Percentiles rank a stretch among this genome's conserved stretches.
Conservation (phyloP, 2,888 invertebrate species). For the Drosophila mimica region DNA sequence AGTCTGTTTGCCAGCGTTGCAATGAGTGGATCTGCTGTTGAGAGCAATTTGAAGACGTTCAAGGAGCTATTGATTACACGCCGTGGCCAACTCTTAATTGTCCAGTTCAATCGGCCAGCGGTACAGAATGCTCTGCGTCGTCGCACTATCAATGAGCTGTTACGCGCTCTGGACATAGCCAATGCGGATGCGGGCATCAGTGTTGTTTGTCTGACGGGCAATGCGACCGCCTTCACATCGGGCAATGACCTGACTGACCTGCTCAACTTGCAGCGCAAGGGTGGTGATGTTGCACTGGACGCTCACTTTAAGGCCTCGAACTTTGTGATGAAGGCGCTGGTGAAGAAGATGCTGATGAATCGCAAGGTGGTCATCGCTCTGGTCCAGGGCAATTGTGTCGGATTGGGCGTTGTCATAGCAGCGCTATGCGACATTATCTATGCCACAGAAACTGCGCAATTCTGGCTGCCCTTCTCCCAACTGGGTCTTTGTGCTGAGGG, state of each 20-base stretch:
- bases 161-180: constrained; percentile 89
- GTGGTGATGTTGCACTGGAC: constrained; percentile 60
- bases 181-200: constrained; percentile 88
- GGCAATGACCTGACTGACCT: constrained; percentile 68
- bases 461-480: constrained; percentile 94
- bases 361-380: constrained; percentile 95
- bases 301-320: constrained; percentile 77
- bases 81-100: constrained; percentile 86
- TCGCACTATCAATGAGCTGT: constrained; percentile 89
- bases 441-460: constrained; percentile 92
- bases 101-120: constrained; percentile 90
- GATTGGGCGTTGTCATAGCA: constrained; percentile 91
- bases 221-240: constrained; percentile 64
- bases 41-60: constrained; percentile 40
- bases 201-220: constrained; percentile 90
- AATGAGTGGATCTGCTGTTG: constrained; percentile 44
- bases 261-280: constrained; percentile 27
- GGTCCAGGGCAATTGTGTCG: constrained; percentile 97
- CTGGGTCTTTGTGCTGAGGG: constrained; percentile 95
- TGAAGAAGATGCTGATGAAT: constrained; percentile 92
- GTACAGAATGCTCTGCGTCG: constrained; percentile 92
- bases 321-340: constrained; percentile 86
- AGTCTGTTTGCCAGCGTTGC: constrained; percentile 37
- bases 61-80: constrained; percentile 70
- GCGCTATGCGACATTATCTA: constrained; percentile 95